Percentiles rank a stretch among this genome's conserved stretches.
Conservation (phyloP, 1,140 invertebrate species). For the Hyphantria cunea region DNA sequence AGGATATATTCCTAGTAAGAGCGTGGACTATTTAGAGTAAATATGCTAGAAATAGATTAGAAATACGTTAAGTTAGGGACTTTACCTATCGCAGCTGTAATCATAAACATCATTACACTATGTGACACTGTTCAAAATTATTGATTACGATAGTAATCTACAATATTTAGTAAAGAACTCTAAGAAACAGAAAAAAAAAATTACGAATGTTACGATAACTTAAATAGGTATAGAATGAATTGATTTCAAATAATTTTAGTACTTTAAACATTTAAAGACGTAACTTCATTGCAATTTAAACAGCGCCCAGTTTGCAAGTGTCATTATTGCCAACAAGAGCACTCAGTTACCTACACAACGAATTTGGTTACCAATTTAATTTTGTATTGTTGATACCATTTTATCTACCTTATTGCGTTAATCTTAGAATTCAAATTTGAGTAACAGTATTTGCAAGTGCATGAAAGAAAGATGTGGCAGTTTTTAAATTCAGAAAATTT, state of each 20-base stretch:
- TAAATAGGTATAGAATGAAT: no score
- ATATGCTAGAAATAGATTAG: no score
- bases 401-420: neutral
- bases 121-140: no score
- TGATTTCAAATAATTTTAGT: neutral
- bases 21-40: no score
- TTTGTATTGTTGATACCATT: neutral
- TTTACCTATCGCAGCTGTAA: no score
- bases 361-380: constrained; percentile 14
- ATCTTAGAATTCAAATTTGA: constrained; percentile 1
- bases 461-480: constrained; percentile 27
- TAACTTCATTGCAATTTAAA: constrained; percentile 10
- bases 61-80: no score
- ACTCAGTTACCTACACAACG: constrained; percentile 29
- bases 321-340: constrained; percentile 25
- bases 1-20: no score
- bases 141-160: no score
- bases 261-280: neutral
- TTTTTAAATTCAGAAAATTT: constrained; percentile 48
- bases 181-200: no score
- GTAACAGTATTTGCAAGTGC: neutral
- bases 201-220: no score
- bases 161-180: no score
- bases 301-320: constrained; percentile 20
- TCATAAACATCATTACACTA: no score